Evolutionary conservation across 2,113 vertebrate genomes (phyloP).

Genomic region (Brachionichthys hirsutus): DNA sequence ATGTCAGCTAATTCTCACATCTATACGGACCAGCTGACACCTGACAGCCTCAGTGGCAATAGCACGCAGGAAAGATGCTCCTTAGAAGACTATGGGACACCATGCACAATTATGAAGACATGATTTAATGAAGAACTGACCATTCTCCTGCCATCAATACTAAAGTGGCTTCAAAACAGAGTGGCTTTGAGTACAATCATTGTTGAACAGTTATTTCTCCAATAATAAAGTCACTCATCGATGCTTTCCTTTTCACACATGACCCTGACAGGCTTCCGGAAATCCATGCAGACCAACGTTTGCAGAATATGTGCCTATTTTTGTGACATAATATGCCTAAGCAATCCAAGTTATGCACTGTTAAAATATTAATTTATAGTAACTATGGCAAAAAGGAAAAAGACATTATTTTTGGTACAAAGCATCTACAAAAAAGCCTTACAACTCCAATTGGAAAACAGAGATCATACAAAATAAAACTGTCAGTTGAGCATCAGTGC

Average conservation of each 20-base stretch:
- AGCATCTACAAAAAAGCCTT: constrained; percentile 90
- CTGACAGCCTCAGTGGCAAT: constrained; percentile 45
- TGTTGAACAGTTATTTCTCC: constrained; percentile 62
- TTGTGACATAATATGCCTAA: constrained; percentile 76
- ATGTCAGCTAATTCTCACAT: constrained; percentile 32
- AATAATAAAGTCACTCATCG: constrained; percentile 61
- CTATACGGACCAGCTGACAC: constrained; percentile 33
- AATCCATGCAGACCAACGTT: constrained; percentile 68
- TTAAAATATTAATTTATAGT: constrained; percentile 80
- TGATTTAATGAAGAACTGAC: constrained; percentile 66
- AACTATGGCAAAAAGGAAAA: constrained; percentile 70
- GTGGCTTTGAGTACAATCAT: constrained; percentile 74
- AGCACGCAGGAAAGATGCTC: constrained; percentile 50
- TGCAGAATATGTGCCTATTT: constrained; percentile 78
- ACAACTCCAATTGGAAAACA: constrained; percentile 87
- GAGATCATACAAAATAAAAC: constrained; percentile 87
- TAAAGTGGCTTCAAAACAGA: constrained; percentile 79
- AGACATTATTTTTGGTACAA: constrained; percentile 87
- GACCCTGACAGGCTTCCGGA: constrained; percentile 70
- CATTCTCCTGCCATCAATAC: constrained; percentile 69
- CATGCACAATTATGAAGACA: constrained; percentile 63
- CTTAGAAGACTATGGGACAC: constrained; percentile 63
- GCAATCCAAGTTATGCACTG: constrained; percentile 73
- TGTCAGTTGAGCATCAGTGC: constrained; percentile 84
- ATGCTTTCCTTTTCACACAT: constrained; percentile 60